Base-by-base conservation (phyloP, 2,888 invertebrate species). In the Macrophya alboannulata region DNA sequence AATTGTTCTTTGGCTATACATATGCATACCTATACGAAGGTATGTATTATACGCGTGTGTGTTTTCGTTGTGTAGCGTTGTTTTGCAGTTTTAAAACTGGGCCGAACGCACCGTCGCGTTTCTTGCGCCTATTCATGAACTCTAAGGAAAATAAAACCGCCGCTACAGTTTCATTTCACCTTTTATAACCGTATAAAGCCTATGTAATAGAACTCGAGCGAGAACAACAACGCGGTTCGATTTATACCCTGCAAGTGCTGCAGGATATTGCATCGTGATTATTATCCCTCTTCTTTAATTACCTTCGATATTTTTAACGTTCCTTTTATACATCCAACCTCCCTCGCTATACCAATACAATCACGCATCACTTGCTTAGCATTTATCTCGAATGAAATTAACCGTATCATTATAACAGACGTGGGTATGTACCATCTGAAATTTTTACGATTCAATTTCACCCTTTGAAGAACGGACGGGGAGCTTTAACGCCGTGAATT, bases 1-100 rank as follows among this genome's bases (percentile, higher is more conserved):
- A 45, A 77, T 77, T 77, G 77, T 77, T 77, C 72, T 45, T 74
- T 9, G 55, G 37, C 74, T 6, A 12, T 43, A 72, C 15, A 43
- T n/a, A n/a, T 72, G 15, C 72, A 12, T 45, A 72, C n/a, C n/a
- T 71, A 15, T 43, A 12, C 40, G n/a, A 15, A n/a, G 40, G 15
- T 71, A 68, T 15, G 12, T 12, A 12, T 0, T 37, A 37, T 25
- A 68, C 31, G 45, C 31, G 9, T 17, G 2, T 15, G 55, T 51
- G 8, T 51, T 51, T 6, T 68, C 37, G 51, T 51, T 76, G 31
- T 76, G 31, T 51, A 6, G 17, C 37, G 25, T 31, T 55, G 31
- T 59, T 77, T 59, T 31, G 81, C 81, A 62, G 31, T 81, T 81
- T 62, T 43, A 81, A 81, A 81, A 81, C 59, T 81, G 59, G 81